These are phyloP conservation scores for Spinibarbus caldwelli DNA, from an alignment of 2,797 vertebrate species.

Conservation along the genomic window DNA sequence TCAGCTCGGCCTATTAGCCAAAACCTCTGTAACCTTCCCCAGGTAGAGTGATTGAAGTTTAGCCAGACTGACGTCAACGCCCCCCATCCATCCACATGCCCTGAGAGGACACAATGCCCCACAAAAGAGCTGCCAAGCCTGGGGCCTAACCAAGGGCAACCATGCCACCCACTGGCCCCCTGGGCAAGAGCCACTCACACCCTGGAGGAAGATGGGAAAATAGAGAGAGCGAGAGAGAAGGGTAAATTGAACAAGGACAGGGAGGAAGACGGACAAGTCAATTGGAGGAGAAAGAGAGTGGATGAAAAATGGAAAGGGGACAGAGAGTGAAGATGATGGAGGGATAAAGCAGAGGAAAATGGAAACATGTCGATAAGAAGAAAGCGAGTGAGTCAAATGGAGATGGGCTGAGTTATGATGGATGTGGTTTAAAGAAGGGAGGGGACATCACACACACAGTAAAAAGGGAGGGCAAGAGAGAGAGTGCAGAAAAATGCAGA, in stretches of 20 bases:
- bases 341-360: slow-evolving; percentile 77
- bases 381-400: slow-evolving; percentile 74
- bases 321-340: slow-evolving; percentile 78
- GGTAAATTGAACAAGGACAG: slow-evolving; percentile 56
- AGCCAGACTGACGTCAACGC: slow-evolving; percentile 37
- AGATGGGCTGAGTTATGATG: slow-evolving; percentile 77
- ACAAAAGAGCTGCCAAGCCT: slow-evolving; percentile 65
- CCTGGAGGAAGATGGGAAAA: slow-evolving; percentile 57
- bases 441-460: slow-evolving; percentile 48
- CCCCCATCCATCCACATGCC: slow-evolving; percentile 34
- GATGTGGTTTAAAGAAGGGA: slow-evolving; percentile 67
- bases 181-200: slow-evolving; percentile 63
- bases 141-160: slow-evolving; percentile 71
- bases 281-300: slow-evolving; percentile 69
- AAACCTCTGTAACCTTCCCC: slow-evolving; percentile 29
- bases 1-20: slow-evolving; percentile 17
- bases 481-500: slow-evolving; percentile 27
- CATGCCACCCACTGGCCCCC: slow-evolving; percentile 66
- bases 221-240: slow-evolving; percentile 56
- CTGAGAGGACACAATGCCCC: slow-evolving; percentile 57
- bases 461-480: slow-evolving; percentile 31
- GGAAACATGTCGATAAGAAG: slow-evolving; percentile 82
- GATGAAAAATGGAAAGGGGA: slow-evolving; percentile 64
- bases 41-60: slow-evolving; percentile 46
- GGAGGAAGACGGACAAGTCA: slow-evolving; percentile 63